Conservation (phyloP, 2,113 vertebrate species). For the Halcyon senegalensis region DNA sequence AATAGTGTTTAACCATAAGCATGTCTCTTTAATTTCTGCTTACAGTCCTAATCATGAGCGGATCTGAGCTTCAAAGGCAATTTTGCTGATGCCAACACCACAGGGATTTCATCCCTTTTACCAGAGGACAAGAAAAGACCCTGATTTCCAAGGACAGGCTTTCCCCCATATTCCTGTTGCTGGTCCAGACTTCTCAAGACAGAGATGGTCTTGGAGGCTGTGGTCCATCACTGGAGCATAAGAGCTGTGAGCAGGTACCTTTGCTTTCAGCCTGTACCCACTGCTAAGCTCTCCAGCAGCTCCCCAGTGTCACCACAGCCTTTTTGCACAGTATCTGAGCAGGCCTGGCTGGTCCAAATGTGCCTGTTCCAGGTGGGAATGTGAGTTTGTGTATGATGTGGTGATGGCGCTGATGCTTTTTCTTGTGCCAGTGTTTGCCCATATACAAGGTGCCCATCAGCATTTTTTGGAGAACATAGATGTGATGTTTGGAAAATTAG, state of each 20-base stretch:
- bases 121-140: not conserved
- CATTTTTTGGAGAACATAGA: not conserved
- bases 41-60: not conserved
- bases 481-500: not conserved
- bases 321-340: not conserved
- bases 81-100: not conserved
- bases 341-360: not conserved
- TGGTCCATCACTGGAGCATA: not conserved
- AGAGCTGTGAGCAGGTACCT: not conserved
- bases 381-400: not conserved
- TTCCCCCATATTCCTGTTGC: not conserved
- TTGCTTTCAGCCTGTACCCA: not conserved
- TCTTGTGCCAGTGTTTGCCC: not conserved
- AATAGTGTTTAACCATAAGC: conserved; percentile 38
- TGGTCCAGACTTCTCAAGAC: not conserved
- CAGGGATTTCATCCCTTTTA: not conserved
- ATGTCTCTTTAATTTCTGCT: conserved; percentile 30
- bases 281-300: not conserved
- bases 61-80: conserved; percentile 24
- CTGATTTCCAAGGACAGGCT: not conserved
- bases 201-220: not conserved
- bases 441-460: not conserved
- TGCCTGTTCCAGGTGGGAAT: not conserved
- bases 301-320: not conserved
- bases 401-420: not conserved